A percentile compares a stretch with the other conserved stretches of the same genome.
Conservation (phyloP, 2,797 vertebrate genomes). For the Menidia menidia region DNA sequence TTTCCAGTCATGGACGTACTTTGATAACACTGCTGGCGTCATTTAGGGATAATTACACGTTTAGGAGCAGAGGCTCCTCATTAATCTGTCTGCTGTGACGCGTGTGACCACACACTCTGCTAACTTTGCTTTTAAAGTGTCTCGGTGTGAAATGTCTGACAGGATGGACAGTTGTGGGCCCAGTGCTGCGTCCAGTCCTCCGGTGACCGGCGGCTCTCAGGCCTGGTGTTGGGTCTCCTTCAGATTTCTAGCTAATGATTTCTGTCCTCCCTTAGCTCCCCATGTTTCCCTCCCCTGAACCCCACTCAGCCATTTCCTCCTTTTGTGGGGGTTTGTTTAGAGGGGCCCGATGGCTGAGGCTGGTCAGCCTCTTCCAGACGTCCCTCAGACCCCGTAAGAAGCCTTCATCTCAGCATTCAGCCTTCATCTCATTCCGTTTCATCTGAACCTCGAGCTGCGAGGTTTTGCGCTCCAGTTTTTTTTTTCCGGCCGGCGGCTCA, state of each 20-base stretch:
- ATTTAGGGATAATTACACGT: slow-evolving; percentile 30
- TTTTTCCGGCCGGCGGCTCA: slow-evolving; percentile 67
- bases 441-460: slow-evolving; percentile 28
- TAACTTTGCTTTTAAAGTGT: slow-evolving; percentile 13
- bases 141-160: neutral
- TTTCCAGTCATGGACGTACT: neutral
- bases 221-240: neutral
- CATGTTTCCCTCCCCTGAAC: slow-evolving; percentile 1
- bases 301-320: slow-evolving; percentile 1
- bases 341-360: slow-evolving; percentile 39
- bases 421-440: slow-evolving; percentile 16
- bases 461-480: slow-evolving; percentile 56
- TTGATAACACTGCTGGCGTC: slow-evolving; percentile 18
- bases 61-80: slow-evolving; percentile 21
- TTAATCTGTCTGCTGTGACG: slow-evolving; percentile 22
- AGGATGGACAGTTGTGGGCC: neutral
- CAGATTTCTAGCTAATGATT: neutral
- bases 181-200: neutral
- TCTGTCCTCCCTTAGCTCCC: slow-evolving; percentile 15
- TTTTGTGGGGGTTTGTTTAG: too few relatives aligned
- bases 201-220: slow-evolving; percentile 7
- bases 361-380: slow-evolving; percentile 37
- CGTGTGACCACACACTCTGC: neutral
- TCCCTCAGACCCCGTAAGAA: slow-evolving; percentile 10
- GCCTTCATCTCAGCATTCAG: neutral